Conservation (phyloP, 1,140 invertebrate species). For the Pogonomyrmex californicus region DNA sequence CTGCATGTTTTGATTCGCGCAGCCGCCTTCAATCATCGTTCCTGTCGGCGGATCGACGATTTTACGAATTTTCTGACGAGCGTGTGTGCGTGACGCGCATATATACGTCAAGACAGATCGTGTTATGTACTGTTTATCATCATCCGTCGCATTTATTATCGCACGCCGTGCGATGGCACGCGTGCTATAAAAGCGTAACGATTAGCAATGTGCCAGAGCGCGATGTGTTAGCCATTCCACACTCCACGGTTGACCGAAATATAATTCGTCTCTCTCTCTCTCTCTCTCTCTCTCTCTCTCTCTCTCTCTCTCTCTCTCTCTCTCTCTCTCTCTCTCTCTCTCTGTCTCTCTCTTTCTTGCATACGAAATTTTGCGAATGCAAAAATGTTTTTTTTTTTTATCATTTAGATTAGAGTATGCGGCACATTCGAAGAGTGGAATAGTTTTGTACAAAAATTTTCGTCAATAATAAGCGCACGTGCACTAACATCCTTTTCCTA, state of each 20-base stretch:
- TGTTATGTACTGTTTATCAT: constrained; percentile 42
- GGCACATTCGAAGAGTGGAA: too few species aligned
- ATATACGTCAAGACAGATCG: not conserved
- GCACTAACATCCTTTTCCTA: not conserved
- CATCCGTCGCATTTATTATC: constrained; percentile 43
- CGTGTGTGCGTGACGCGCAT: not conserved
- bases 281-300: not conserved
- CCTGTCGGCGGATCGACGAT: not conserved
- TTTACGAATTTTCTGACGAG: not conserved
- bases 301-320: not conserved
- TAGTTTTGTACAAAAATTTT: not conserved
- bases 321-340: not conserved
- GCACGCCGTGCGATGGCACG: not conserved
- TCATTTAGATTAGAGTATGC: too few species aligned
- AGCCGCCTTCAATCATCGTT: not conserved
- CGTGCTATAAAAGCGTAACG: constrained; percentile 35
- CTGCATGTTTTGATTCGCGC: not conserved
- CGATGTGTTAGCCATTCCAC: not conserved
- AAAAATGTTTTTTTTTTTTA: too few species aligned
- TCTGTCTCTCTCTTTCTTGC: not conserved
- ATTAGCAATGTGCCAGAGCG: constrained; percentile 26
- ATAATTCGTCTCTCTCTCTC: not conserved
- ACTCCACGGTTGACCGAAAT: not conserved
- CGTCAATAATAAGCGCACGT: not conserved
- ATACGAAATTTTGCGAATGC: too few species aligned